Conservation (phyloP, 2,888 invertebrate species). For the Chloroclystis v-ata region DNA sequence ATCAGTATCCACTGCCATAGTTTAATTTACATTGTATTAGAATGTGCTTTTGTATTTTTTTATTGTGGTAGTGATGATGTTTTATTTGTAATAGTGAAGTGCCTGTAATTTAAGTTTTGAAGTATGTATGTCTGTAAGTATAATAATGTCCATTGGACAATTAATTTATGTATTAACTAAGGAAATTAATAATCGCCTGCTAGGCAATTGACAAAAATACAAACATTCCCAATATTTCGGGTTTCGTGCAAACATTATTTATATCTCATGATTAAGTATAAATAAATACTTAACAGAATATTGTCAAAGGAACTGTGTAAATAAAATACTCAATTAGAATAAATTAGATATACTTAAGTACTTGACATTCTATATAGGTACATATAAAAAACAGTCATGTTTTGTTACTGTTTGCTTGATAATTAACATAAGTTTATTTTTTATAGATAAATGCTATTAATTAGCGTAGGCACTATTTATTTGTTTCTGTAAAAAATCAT, state of each 20-base stretch:
- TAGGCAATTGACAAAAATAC: too few species aligned
- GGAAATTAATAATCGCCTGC: too few species aligned
- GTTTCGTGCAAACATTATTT: constrained; percentile 19
- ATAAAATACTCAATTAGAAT: neutral
- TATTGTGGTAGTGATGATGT: constrained; percentile 24
- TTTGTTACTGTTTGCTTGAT: too few species aligned
- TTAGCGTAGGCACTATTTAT: too few species aligned
- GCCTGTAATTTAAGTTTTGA: neutral
- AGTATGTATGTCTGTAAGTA: too few species aligned
- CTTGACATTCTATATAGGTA: too few species aligned
- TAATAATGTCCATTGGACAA: too few species aligned
- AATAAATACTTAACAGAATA: constrained; percentile 32
- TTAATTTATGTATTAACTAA: too few species aligned
- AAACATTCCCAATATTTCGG: constrained; percentile 6
- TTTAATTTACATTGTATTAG: constrained; percentile 44
- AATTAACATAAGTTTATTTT: too few species aligned
- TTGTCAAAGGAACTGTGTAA: neutral
- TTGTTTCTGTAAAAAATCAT: too few species aligned
- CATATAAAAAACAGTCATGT: too few species aligned
- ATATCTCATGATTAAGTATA: constrained; percentile 35
- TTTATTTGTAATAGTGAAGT: constrained; percentile 8
- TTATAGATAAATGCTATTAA: too few species aligned
- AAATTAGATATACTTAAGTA: neutral
- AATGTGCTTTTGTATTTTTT: constrained; percentile 48
- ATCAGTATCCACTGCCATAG: constrained; percentile 72